phyloP scores from a whole-genome alignment of 2,113 vertebrate species.

The Sinosuthora webbiana region DNA sequence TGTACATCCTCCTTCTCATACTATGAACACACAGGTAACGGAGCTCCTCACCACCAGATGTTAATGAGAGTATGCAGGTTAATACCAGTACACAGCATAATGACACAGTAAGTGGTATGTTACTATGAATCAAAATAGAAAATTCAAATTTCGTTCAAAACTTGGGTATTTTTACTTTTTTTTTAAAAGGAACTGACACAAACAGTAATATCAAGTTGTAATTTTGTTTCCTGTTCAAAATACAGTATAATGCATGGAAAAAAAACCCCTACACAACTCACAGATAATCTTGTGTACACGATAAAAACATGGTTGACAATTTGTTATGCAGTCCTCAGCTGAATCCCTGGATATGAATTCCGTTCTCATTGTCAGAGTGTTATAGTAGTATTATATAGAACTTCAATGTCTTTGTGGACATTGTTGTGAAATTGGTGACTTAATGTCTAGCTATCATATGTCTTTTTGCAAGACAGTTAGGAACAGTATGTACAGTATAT shows the following conservation, averaged over 20 bases:
- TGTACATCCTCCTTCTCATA: slow-evolving; percentile 55
- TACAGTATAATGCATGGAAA: slow-evolving; percentile 77
- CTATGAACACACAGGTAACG: slow-evolving; percentile 53
- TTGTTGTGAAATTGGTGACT: slow-evolving; percentile 81
- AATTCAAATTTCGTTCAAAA: slow-evolving; percentile 50
- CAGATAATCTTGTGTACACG: slow-evolving; percentile 73
- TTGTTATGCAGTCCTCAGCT: slow-evolving; percentile 77
- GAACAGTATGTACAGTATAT: slow-evolving; percentile 80
- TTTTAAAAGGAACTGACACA: slow-evolving; percentile 59
- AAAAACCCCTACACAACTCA: slow-evolving; percentile 68
- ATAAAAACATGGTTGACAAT: slow-evolving; percentile 69
- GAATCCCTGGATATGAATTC: slow-evolving; percentile 79
- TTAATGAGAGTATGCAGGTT: slow-evolving; percentile 60
- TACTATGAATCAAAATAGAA: slow-evolving; percentile 37
- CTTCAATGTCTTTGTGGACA: slow-evolving; percentile 85
- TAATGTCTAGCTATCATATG: slow-evolving; percentile 81
- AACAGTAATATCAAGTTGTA: slow-evolving; percentile 17
- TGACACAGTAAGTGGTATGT: slow-evolving; percentile 32
- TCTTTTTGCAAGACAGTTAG: slow-evolving; percentile 83
- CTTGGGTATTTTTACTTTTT: slow-evolving; percentile 54
- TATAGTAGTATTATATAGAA: slow-evolving; percentile 82
- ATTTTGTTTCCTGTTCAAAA: slow-evolving; percentile 62
- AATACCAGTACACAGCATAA: neutral
- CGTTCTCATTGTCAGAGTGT: slow-evolving; percentile 83
- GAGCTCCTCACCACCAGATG: slow-evolving; percentile 39